Evolutionary conservation across 2,113 vertebrate species (phyloP).

Genomic region (Cathartes aura): DNA sequence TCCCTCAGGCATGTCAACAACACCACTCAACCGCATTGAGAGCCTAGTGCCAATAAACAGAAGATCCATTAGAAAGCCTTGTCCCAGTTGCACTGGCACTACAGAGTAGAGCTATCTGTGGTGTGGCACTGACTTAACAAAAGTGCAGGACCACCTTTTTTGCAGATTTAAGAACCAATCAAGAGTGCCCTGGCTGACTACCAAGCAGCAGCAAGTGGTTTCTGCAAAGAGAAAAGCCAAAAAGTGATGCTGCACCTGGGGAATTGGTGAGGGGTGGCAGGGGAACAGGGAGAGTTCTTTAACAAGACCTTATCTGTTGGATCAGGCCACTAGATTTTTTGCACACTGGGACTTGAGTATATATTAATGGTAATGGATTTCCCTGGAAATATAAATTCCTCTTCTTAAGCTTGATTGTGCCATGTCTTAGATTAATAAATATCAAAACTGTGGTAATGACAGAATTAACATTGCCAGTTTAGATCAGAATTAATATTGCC

Average conservation of each 20-base stretch:
- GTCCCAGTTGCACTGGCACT: neutral
- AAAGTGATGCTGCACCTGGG: neutral
- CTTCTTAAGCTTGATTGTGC: neutral
- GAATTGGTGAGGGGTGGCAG: neutral
- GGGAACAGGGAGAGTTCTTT: neutral
- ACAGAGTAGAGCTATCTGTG: neutral
- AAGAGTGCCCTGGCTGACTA: neutral
- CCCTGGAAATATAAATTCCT: neutral
- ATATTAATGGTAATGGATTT: neutral
- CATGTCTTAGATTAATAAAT: neutral
- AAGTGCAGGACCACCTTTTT: neutral
- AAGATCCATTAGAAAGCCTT: neutral
- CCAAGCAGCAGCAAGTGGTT: neutral
- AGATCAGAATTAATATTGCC: neutral
- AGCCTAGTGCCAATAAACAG: neutral
- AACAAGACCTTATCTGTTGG: neutral
- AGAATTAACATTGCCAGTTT: neutral
- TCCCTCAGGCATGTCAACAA: accelerated
- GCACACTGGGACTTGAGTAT: neutral
- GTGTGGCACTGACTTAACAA: neutral
- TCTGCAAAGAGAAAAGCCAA: neutral
- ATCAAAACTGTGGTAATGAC: neutral
- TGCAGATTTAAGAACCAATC: neutral
- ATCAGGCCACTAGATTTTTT: neutral
- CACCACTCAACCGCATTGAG: neutral